Percentiles rank a stretch among this genome's conserved stretches.
These are phyloP conservation scores for Oconnorella tubifera DNA, from an alignment of 2,888 invertebrate species.

Conservation along the genomic window DNA sequence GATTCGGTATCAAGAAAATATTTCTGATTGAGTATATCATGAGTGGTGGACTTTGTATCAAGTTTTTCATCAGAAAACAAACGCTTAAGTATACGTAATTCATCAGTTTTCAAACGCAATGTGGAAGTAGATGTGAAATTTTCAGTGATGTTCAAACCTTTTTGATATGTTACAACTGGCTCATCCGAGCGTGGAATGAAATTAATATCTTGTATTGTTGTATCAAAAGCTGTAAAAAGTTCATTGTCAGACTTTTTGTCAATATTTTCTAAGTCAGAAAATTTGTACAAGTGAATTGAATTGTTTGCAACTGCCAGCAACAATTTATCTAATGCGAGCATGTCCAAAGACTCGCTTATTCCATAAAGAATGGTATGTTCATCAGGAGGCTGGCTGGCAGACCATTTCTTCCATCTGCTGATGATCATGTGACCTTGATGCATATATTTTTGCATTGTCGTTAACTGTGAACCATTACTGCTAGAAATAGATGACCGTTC, in stretches of 20 bases:
- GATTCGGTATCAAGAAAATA: neutral
- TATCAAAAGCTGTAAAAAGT: neutral
- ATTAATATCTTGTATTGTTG: conserved; percentile 5
- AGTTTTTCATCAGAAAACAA: neutral
- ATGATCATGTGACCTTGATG: neutral
- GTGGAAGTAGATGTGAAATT: neutral
- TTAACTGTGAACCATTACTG: neutral
- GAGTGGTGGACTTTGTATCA: too few species aligned
- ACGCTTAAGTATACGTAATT: neutral
- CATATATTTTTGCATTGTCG: neutral
- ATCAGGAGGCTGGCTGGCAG: conserved; percentile 4
- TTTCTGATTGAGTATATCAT: neutral
- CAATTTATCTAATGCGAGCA: conserved; percentile 5
- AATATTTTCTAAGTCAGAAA: conserved; percentile 10
- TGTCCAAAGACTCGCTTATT: neutral
- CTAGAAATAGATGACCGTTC: neutral
- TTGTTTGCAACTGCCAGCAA: conserved; percentile 5
- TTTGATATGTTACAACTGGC: conserved; percentile 7
- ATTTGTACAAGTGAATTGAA: neutral
- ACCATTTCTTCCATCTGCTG: conserved; percentile 9
- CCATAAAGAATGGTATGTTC: neutral
- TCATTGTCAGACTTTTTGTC: neutral
- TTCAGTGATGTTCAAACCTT: neutral
- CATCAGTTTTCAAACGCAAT: neutral
- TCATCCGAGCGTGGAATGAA: conserved; percentile 28